Base-by-base conservation (phyloP, 2,888 invertebrate species). In the Proisotoma minuta region DNA sequence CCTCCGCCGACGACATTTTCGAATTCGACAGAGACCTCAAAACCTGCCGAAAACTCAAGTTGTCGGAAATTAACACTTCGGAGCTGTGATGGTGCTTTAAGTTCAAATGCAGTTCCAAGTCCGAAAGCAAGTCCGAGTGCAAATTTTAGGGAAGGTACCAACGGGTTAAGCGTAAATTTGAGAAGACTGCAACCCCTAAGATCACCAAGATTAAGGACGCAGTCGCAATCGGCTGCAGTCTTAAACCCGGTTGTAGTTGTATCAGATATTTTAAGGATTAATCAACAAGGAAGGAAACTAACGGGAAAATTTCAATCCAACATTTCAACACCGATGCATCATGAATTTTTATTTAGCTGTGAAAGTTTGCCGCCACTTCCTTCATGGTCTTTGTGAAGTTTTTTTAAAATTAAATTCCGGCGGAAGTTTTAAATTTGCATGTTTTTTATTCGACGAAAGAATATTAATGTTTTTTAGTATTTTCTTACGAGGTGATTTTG, bases 351-450 rank as follows among this genome's bases (percentile, higher is more conserved):
- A 59, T 34, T 62, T 10, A 34, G 34, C 51, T 60, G 68, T 43
- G 68, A 72, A 43, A 64, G 63, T 51, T 63, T 72, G 59, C 72
- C 71, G 52, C 68, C 72, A 12, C 53, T 70, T 51, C 70, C 70
- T 29, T 67, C 64, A 8, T 72, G 72, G 72, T 18, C 51, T 51
- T n/a, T 28, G 51, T 51, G 28, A n/a, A 8, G 8, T n/a, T n/a
- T n/a, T n/a, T n/a, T n/a, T n/a, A n/a, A n/a, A n/a, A n/a, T n/a
- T n/a, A n/a, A n/a, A n/a, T n/a, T n/a, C n/a, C n/a, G n/a, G n/a
- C n/a, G n/a, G n/a, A n/a, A n/a, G n/a, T n/a, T n/a, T n/a, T n/a
- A n/a, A n/a, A n/a, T n/a, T n/a, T n/a, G n/a, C n/a, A n/a, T n/a
- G n/a, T n/a, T n/a, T n/a, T n/a, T n/a, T n/a, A n/a, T n/a, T n/a